Conservation (phyloP, 2,797 vertebrate genomes). For the Danio albolineatus region DNA sequence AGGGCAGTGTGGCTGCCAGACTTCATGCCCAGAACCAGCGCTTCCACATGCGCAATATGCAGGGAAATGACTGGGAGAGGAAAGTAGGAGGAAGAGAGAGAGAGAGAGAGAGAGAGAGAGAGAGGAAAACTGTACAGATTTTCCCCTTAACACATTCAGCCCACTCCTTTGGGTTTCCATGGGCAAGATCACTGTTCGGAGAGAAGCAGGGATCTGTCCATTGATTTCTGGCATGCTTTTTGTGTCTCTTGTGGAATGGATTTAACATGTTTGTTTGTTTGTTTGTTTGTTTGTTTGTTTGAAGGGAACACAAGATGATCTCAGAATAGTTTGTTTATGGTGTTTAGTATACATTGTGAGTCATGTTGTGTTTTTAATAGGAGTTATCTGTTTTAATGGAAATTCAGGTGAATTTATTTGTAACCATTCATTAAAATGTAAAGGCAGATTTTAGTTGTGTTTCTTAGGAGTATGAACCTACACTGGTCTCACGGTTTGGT, state of each 20-base stretch:
- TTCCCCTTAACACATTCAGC: constrained; percentile 40
- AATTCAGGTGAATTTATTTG: neutral
- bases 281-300: too few species aligned
- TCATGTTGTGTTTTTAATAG: neutral
- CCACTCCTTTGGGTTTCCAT: constrained; percentile 38
- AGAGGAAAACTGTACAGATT: constrained; percentile 10
- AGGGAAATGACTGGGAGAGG: constrained; percentile 54
- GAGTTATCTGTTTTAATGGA: neutral
- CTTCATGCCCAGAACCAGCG: constrained; percentile 42
- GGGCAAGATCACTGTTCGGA: constrained; percentile 8
- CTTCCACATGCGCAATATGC: constrained; percentile 44
- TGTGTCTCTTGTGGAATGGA: neutral
- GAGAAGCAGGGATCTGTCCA: constrained; percentile 17
- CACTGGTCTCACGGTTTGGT: too few species aligned
- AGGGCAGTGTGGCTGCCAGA: constrained; percentile 56
- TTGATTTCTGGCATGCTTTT: neutral
- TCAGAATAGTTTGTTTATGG: neutral
- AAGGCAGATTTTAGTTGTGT: too few species aligned
- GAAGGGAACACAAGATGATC: neutral
- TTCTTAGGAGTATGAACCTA: too few species aligned
- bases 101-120: constrained; percentile 19
- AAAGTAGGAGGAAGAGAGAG: constrained; percentile 23
- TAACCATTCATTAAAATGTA: neutral
- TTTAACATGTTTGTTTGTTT: constrained; percentile 10
- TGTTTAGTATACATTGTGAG: neutral